phyloP scores from a whole-genome alignment of 1,140 invertebrate genomes.

The Drosophila santomea region DNA sequence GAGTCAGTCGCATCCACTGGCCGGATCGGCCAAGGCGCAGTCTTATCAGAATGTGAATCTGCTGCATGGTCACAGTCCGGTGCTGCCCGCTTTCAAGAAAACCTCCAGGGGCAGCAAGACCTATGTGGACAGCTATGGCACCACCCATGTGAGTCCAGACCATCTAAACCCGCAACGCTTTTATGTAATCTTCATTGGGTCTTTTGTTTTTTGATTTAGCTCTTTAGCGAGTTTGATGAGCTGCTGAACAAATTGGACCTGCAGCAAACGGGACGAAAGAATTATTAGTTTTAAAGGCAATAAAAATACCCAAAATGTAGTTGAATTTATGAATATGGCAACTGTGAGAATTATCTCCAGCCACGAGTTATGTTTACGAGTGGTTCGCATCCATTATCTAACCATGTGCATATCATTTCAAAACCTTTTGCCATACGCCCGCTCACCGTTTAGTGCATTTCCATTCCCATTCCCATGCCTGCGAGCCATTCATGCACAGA shows the following conservation, averaged over 20 bases:
- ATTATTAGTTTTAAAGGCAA: constrained; percentile 54
- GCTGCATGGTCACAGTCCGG: constrained; percentile 62
- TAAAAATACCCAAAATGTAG: constrained; percentile 5
- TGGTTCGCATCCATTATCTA: constrained; percentile 26
- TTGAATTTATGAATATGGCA: constrained; percentile 39
- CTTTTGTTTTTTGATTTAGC: constrained; percentile 32
- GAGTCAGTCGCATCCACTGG: constrained; percentile 44
- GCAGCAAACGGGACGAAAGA: constrained; percentile 57
- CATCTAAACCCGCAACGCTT: not conserved
- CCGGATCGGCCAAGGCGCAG: constrained; percentile 65
- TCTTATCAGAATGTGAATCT: constrained; percentile 81
- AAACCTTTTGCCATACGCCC: constrained; percentile 46
- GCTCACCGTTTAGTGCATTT: constrained; percentile 42
- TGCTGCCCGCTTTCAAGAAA: constrained; percentile 65
- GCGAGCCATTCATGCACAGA: constrained; percentile 13
- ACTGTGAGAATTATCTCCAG: constrained; percentile 16
- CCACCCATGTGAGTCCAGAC: constrained; percentile 65
- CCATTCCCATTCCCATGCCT: constrained; percentile 13
- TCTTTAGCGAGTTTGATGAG: constrained; percentile 80
- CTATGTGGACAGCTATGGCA: constrained; percentile 79
- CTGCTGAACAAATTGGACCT: constrained; percentile 76
- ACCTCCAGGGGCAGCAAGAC: constrained; percentile 68
- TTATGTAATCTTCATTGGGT: too few species aligned
- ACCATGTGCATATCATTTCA: constrained; percentile 43
- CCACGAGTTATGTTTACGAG: constrained; percentile 21